Evolutionary conservation across 2,113 vertebrate species (phyloP), one percentile per base, ranked within the genome.

Genomic region (Sciurus niger): DNA sequence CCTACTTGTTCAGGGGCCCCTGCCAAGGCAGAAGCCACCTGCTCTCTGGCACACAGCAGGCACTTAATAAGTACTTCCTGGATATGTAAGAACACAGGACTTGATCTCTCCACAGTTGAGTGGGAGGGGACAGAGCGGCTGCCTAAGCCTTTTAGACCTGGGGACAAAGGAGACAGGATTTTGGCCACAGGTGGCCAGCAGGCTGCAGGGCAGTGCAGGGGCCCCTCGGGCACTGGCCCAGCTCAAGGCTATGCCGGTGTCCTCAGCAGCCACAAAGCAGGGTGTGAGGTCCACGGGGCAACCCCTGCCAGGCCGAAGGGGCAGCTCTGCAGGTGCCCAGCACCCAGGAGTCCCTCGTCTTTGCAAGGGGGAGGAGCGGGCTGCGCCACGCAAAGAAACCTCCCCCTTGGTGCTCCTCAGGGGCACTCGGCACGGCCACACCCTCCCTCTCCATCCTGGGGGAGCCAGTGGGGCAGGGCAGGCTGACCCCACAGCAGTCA

Each of bases 301-400:
- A 58, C 5, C 55, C 55, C 55, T 58, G 74, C 46, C n/a, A 51
- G 87, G 14, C 24, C 55, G 11, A 7, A 34, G 63, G 58, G 4
- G 51, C 12, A n/a, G 46, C 25, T 67, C 34, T 6, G 6, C 88
- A 53, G 46, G 4, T 8, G 2, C 11, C 37, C n/a, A 18, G 76
- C 37, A 24, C 3, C 55, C 20, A 24, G 2, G 65, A 8, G 32
- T 7, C 32, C 14, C 4, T 25, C 40, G 0, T 0, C 16, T 8
- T 22, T 34, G 13, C 7, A 9, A 60, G 77, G 17, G 78, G 65
- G 46, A 32, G 12, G 37, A 48, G 4, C 0, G 14, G 70, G 51
- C 37, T 7, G 8, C 8, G 1, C 17, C 34, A 43, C 1, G 20
- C 11, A 30, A 37, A 84, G 48, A 76, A 28, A 18, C 17, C 55